Conservation (phyloP, 2,113 vertebrate genomes). For the Pogonocichla stellata region DNA sequence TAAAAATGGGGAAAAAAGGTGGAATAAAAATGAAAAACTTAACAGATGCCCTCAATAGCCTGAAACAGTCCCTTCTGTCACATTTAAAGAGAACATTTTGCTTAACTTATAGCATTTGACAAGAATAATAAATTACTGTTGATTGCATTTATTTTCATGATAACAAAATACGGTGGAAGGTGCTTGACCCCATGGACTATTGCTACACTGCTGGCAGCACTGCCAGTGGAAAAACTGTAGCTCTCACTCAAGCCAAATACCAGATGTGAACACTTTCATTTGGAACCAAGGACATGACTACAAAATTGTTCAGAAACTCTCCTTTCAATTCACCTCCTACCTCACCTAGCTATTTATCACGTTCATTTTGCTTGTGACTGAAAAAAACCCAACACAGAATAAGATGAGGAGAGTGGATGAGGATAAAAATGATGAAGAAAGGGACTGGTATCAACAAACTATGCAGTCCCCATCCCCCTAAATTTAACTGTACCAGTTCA, state of each 20-base stretch:
- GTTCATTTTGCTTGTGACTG: not conserved
- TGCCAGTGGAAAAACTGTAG: not conserved
- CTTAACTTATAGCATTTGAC: not conserved
- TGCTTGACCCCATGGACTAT: not conserved
- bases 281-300: not conserved
- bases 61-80: slow-evolving; percentile 5
- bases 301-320: not conserved
- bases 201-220: not conserved
- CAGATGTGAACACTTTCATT: not conserved
- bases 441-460: not conserved
- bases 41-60: not conserved
- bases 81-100: not conserved
- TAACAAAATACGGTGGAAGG: not conserved
- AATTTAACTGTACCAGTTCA: not conserved
- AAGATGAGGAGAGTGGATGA: not conserved
- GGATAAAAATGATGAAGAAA: not conserved
- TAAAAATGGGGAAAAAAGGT: slow-evolving; percentile 58
- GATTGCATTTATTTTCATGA: not conserved
- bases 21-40: not conserved
- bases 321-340: not conserved
- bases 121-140: slow-evolving; percentile 10
- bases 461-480: not conserved
- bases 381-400: not conserved
- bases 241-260: not conserved
- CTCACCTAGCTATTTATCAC: not conserved